Base-by-base conservation (phyloP, 2,797 vertebrate species). In the Sandelia bainsii region DNA sequence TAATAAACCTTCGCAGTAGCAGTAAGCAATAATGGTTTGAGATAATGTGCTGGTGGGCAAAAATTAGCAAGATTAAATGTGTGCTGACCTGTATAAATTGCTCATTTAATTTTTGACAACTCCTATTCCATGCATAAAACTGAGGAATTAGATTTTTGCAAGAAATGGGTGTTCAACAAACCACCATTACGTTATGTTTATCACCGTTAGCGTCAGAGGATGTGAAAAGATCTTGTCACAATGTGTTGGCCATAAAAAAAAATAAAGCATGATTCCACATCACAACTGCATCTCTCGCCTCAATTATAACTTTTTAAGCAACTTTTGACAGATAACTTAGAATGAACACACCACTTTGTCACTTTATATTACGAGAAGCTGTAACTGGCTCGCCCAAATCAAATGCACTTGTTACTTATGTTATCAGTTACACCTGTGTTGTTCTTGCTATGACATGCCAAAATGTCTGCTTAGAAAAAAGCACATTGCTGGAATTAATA, bases 61-160 rank as follows among this genome's bases (percentile, higher is more conserved):
- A 50, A 17, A 62, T 29, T n/a, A 48, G 59, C 27, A 46, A 62
- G 27, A 17, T 23, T 62, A 63, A 50, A 63, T 50, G 25, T 39
- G 20, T 22, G 19, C 20, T 51, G 40, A 65, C 39, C 25, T 20
- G 19, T 44, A 67, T 46, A 23, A 54, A 56, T 48, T 23, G 46
- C 64, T 46, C 8, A 46, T 37, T 66, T 20, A 40, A 17, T 45
- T 45, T 66, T 32, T 32, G 40, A 17, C 8, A 11, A 45, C 50
- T 44, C 22, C 12, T 22, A 4, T 22, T 13, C 20, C 3, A 39
- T 22, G 32, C n/a, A 6, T 32, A n/a, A 32, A 34, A 50, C 5
- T 1, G 22, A 56, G 32, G n/a, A 56, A 8, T 56, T 39, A 3
- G 37, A 13, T 39, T 34, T n/a, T 6, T 42, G 8, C 17, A 45